These are phyloP conservation scores for Pristionchus maxplancki DNA, from an alignment of 2,888 invertebrate genomes.

Conservation along the genomic window DNA sequence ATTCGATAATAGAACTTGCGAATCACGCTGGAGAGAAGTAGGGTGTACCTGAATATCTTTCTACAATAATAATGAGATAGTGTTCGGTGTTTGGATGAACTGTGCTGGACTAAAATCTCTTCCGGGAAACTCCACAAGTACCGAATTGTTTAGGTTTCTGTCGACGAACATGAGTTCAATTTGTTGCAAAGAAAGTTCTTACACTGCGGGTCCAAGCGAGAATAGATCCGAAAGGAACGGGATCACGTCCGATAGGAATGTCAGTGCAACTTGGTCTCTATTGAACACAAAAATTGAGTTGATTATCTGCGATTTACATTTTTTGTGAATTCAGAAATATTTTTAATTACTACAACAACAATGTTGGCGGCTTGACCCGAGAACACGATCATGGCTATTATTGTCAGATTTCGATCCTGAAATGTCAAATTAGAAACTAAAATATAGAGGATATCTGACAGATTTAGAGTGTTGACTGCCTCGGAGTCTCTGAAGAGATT, in stretches of 20 bases:
- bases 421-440: not conserved
- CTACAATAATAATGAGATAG: too few species aligned
- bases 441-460: not conserved
- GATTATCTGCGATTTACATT: not conserved
- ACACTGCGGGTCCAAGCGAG: slow-evolving; percentile 32
- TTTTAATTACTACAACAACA: not conserved
- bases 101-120: too few species aligned
- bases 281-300: slow-evolving; percentile 5
- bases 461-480: not conserved
- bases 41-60: slow-evolving; percentile 14
- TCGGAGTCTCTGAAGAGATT: not conserved
- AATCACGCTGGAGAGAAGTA: not conserved
- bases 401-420: not conserved
- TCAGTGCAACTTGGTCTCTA: not conserved
- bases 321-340: not conserved
- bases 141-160: too few species aligned
- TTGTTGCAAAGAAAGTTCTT: not conserved
- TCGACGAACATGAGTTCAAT: too few species aligned
- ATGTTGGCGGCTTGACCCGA: not conserved
- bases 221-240: slow-evolving; percentile 20
- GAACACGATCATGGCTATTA: not conserved
- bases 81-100: too few species aligned
- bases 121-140: too few species aligned
- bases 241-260: not conserved
- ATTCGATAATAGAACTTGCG: not conserved